Base-by-base conservation (phyloP, 1,140 invertebrate species). In the Tribolium castaneum region DNA sequence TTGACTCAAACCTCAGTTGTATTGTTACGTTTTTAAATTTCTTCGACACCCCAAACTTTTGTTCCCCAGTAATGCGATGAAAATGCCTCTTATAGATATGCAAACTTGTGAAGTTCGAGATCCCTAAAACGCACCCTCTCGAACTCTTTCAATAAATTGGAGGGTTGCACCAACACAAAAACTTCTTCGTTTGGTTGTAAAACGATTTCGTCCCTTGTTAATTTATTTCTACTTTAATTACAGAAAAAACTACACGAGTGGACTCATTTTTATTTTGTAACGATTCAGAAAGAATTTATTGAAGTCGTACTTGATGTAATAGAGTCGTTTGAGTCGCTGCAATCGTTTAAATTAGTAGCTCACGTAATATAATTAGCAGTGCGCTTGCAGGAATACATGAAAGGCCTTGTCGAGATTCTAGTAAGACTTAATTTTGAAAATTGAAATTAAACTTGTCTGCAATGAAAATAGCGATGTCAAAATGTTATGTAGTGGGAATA, bases 401-500 rank as follows among this genome's bases (percentile, higher is more conserved):
- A 25, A 59, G 54, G 4, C 54, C 54, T 19, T 25, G 54, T n/a
- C 54, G 19, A 25, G 54, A 22, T 22, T 16, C 14, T 25, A 25
- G 14, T n/a, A 25, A 5, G 16, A 56, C 52, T 56, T 56, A 56
- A 56, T 56, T 62, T 35, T 62, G 19, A n/a, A 35, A 35, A 12
- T 66, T 66, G 25, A 39, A 35, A 59, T 59, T 30, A 59, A 10
- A 59, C 13, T 59, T 59, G 25, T 35, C 30, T 62, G 56, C 25
- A 62, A n/a, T 35, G 56, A 19, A 62, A 62, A 62, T 35, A 62
- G 10, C n/a, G 56, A 62, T 62, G 56, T 62, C 56, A 35, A 12
- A 22, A 45, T 45, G 14, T 22, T n/a, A 22, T 56, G 54, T 59
- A 35, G 59, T 66, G 59, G 54, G n/a, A 76, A 78, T 75, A 35